These are phyloP conservation scores for Clostera curtula DNA, from an alignment of 2,888 invertebrate genomes.

Conservation along the genomic window DNA sequence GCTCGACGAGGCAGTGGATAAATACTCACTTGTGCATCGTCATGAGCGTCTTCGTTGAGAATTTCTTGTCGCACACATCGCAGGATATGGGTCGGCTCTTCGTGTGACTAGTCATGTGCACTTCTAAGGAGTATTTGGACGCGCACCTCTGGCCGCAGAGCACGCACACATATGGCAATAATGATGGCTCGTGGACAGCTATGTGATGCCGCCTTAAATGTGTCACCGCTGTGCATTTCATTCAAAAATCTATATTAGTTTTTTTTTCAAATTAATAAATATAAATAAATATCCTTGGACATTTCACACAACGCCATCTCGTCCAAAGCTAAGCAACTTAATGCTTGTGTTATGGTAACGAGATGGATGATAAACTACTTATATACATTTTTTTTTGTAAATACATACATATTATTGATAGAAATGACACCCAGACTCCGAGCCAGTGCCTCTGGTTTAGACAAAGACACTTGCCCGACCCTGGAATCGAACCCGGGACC, in stretches of 20 bases:
- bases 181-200: constrained; percentile 32
- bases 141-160: constrained; percentile 45
- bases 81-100: constrained; percentile 46
- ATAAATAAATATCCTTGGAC: too few relatives aligned
- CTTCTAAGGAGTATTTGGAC: constrained; percentile 30
- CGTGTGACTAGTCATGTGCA: constrained; percentile 46
- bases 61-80: constrained; percentile 44
- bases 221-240: constrained; percentile 32
- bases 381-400: too few relatives aligned
- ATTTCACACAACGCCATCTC: too few relatives aligned
- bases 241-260: neutral
- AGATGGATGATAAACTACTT: too few relatives aligned
- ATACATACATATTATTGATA: too few relatives aligned
- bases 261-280: neutral
- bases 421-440: too few relatives aligned
- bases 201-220: constrained; percentile 31
- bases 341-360: too few relatives aligned
- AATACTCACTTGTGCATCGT: constrained; percentile 44
- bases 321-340: too few relatives aligned
- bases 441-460: too few relatives aligned
- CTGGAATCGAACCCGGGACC: too few relatives aligned
- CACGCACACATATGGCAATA: constrained; percentile 36
- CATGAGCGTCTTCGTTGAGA: constrained; percentile 33
- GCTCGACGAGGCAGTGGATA: too few relatives aligned
- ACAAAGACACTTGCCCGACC: too few relatives aligned